Evolutionary conservation across 1,140 invertebrate genomes (phyloP).

Genomic region (Lucilia sericata): DNA sequence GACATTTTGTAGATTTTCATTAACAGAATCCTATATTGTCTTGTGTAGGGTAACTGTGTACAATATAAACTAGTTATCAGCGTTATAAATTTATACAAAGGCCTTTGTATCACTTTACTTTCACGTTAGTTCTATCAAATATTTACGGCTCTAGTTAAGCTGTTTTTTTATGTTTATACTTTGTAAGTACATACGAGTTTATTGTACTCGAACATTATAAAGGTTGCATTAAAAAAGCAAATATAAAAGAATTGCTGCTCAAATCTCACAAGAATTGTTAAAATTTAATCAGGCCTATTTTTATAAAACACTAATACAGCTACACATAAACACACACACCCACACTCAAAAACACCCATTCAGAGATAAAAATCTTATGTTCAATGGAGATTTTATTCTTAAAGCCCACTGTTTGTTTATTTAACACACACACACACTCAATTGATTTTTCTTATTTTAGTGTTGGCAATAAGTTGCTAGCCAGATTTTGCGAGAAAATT

Average conservation of each 20-base stretch:
- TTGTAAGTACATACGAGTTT: too few relatives aligned
- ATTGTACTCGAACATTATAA: background rate
- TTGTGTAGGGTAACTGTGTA: too few relatives aligned
- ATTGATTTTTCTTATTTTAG: background rate
- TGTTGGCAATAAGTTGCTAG: too few relatives aligned
- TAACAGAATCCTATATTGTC: too few relatives aligned
- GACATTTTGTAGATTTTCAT: too few relatives aligned
- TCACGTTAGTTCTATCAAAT: too few relatives aligned
- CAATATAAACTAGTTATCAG: too few relatives aligned
- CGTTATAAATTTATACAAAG: too few relatives aligned
- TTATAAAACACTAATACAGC: background rate
- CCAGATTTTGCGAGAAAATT: too few relatives aligned
- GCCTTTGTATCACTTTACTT: too few relatives aligned
- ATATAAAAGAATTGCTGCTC: background rate
- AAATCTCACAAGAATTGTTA: background rate
- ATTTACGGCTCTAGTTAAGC: too few relatives aligned
- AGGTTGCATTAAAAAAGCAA: slow-evolving; percentile 20
- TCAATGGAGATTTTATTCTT: background rate
- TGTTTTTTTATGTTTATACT: too few relatives aligned
- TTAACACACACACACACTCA: background rate
- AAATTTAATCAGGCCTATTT: slow-evolving; percentile 29
- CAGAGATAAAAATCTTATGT: background rate
- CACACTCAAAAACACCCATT: background rate
- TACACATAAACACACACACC: background rate
- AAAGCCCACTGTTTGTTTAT: background rate